phyloP scores from a whole-genome alignment of 2,888 invertebrate genomes.

The Drosophila anomalata region DNA sequence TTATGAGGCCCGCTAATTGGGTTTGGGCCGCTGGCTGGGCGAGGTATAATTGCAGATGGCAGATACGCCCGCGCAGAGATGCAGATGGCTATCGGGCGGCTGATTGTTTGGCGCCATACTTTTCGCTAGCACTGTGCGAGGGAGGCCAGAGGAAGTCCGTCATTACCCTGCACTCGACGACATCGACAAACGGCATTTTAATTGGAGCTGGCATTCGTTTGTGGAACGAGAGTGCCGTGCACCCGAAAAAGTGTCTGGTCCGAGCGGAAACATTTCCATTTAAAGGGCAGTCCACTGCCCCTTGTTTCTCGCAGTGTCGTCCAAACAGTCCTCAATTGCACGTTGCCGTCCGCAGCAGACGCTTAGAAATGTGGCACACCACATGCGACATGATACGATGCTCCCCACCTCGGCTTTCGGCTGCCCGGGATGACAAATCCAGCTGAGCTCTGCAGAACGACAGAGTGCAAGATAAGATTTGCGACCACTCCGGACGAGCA shows the following conservation, averaged over 20 bases:
- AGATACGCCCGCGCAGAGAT: conserved; percentile 31
- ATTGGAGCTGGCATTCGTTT: conserved; percentile 54
- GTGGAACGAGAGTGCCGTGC: background rate
- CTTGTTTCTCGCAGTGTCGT: background rate
- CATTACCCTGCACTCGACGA: conserved; percentile 57
- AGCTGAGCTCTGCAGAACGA: conserved; percentile 27
- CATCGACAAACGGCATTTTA: conserved; percentile 66
- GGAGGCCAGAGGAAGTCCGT: conserved; percentile 56
- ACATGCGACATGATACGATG: conserved; percentile 5
- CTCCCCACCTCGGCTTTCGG: background rate
- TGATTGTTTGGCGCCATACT: conserved; percentile 71
- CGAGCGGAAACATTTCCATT: conserved; percentile 2
- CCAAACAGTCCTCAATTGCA: conserved; percentile 10
- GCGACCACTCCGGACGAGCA: conserved; percentile 8
- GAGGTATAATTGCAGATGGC: conserved; percentile 40
- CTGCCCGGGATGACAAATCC: conserved; percentile 12
- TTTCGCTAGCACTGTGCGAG: conserved; percentile 56
- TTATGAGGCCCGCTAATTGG: conserved; percentile 45
- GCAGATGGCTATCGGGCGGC: conserved; percentile 23
- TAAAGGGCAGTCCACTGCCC: background rate
- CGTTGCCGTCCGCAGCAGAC: conserved; percentile 29
- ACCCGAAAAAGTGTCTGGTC: background rate
- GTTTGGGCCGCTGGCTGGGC: conserved; percentile 10
- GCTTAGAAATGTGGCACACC: conserved; percentile 32
- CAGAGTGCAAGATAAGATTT: conserved; percentile 18